phyloP scores from a whole-genome alignment of 2,888 invertebrate species.

The Drosophila mettleri region DNA sequence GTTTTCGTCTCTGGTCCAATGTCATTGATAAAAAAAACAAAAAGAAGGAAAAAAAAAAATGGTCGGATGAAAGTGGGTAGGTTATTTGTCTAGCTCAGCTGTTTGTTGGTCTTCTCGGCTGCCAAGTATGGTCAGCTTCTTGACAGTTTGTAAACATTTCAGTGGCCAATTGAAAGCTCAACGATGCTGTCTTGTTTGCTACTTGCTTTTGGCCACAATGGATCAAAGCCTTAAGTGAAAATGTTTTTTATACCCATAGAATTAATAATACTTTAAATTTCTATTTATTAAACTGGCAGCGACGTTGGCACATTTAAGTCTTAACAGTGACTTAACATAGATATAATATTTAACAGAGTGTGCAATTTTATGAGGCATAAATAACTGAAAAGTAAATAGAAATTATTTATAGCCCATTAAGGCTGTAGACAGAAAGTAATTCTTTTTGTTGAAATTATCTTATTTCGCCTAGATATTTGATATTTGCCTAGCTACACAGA shows the following conservation, averaged over 20 bases:
- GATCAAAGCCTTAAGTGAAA: conserved; percentile 2
- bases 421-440: neutral
- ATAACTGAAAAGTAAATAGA: no score
- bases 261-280: neutral
- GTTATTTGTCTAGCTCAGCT: conserved; percentile 43
- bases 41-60: conserved; percentile 1
- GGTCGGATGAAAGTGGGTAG: conserved; percentile 47
- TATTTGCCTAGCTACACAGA: neutral
- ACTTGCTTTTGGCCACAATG: conserved; percentile 37
- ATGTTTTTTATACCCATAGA: neutral
- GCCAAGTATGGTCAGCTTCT: conserved; percentile 49
- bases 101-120: conserved; percentile 17
- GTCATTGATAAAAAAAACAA: conserved; percentile 56
- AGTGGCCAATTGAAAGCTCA: conserved; percentile 65
- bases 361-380: no score
- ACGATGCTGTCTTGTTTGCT: conserved; percentile 38
- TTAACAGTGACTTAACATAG: neutral
- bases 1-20: conserved; percentile 46
- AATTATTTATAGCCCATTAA: no score
- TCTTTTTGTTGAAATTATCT: neutral
- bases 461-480: neutral
- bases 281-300: neutral
- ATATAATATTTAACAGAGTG: neutral
- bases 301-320: neutral
- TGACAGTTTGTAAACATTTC: conserved; percentile 61